These are phyloP conservation scores for Cynocephalus volans DNA, from an alignment of 2,113 vertebrate genomes.

Conservation along the genomic window DNA sequence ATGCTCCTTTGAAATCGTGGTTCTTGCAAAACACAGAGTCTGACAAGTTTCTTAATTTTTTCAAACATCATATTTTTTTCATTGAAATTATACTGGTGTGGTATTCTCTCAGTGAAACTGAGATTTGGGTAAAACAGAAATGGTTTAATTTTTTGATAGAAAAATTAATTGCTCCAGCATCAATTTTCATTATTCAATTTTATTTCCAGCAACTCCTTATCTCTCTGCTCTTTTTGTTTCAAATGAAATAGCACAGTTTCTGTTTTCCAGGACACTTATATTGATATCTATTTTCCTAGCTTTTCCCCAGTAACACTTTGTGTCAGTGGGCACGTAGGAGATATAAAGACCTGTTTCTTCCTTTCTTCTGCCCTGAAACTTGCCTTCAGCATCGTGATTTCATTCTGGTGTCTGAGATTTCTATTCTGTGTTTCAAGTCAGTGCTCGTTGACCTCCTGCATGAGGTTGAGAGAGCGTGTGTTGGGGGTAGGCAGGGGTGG, in stretches of 20 bases:
- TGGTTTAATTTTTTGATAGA: constrained; percentile 68
- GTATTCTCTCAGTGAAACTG: constrained; percentile 27
- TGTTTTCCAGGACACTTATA: not conserved
- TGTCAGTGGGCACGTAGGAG: not conserved
- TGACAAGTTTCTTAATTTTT: not conserved
- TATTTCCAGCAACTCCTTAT: not conserved
- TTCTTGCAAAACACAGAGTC: not conserved
- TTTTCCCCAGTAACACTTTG: not conserved
- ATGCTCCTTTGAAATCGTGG: not conserved
- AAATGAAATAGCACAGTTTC: not conserved
- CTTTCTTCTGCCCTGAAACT: not conserved
- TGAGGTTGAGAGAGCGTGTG: not conserved
- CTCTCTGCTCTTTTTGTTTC: constrained; percentile 5
- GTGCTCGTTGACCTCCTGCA: not conserved
- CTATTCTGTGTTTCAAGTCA: not conserved
- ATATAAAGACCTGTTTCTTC: not conserved
- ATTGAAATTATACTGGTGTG: not conserved
- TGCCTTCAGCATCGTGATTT: not conserved
- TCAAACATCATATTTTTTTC: not conserved
- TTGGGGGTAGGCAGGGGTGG: fast-evolving
- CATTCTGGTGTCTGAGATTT: not conserved
- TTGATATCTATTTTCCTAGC: not conserved
- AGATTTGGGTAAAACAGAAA: constrained; percentile 48
- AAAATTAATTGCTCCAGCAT: constrained; percentile 25
- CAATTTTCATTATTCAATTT: constrained; percentile 37